Base-by-base conservation (phyloP, 2,797 vertebrate species). In the Ceryle rudis region DNA sequence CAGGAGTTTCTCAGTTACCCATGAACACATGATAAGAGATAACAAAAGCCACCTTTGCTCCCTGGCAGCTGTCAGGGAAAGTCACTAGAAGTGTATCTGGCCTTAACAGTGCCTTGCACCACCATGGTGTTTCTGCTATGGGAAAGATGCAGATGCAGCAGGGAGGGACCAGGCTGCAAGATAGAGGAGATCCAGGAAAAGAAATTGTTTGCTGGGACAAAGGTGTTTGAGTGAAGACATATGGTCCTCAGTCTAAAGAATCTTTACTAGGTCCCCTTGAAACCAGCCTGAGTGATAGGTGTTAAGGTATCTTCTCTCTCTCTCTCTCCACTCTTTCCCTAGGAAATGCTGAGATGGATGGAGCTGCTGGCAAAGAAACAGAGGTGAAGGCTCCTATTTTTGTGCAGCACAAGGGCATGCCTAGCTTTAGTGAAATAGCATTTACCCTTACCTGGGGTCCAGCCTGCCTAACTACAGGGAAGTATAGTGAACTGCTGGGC, bases 361-460 rank as follows among this genome's bases (percentile, higher is more conserved):
- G 33, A 80, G 60, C 31, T 79, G 41, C 19, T 73, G 35, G 9
- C 54, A 14, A 28, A 65, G 94, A 77, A 86, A 91, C 1, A 11
- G 81, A 96, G 96, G 96, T 97, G 33, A 96, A 39, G 5, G 16
- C 13, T 81, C 15, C 35, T 81, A 8, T 15, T 82, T 87, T 31
- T 29, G 3, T 26, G 46, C 39, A 64, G 55, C 33, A 67, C 21
- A 57, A 62, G 44, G 8, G 14, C 51, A 44, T 57, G 22, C 22
- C 11, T 44, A 74, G 10, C 20, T 72, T 33, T 55, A 57, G 47
- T 35, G 46, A 79, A 72, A 46, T 31, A 52, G n/a, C 62, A 64
- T n/a, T 21, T 64, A 42, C 18, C 47, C 16, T 8, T 7, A 7
- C 9, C 7, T 15, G 26, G 31, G 57, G 41, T 90, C 3, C 47